These are phyloP conservation scores for Drosophila micromelanica DNA, from an alignment of 1,140 invertebrate species.

Conservation along the genomic window DNA sequence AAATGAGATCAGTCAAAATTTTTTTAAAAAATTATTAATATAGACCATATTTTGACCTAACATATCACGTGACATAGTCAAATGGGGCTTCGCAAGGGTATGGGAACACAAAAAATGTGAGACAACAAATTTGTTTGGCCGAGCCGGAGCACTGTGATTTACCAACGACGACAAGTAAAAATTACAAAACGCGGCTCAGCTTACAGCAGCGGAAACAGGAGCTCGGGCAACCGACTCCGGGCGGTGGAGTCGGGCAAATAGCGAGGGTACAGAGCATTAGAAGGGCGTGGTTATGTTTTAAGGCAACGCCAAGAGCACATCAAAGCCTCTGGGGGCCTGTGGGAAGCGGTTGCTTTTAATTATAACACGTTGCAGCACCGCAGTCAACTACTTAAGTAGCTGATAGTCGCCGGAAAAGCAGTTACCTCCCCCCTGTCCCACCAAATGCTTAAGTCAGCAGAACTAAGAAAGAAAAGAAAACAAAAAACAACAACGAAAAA, in stretches of 20 bases:
- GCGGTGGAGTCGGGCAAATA: not conserved
- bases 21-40: too few species aligned
- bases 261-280: not conserved
- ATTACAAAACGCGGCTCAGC: constrained; percentile 33
- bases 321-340: constrained; percentile 7
- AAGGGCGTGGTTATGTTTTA: constrained; percentile 9
- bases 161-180: constrained; percentile 48
- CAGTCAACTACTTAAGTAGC: constrained; percentile 46
- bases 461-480: constrained; percentile 10
- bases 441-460: not conserved
- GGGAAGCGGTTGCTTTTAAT: constrained; percentile 59
- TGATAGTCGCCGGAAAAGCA: constrained; percentile 46
- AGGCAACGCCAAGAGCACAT: constrained; percentile 12
- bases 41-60: too few species aligned
- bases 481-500: constrained; percentile 42
- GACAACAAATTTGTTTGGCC: constrained; percentile 40
- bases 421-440: not conserved
- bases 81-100: not conserved
- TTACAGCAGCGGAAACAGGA: constrained; percentile 30
- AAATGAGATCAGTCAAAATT: too few species aligned
- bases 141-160: constrained; percentile 37
- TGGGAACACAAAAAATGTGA: constrained; percentile 13
- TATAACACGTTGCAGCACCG: constrained; percentile 62
- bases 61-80: not conserved
- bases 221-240: not conserved